phyloP scores from a whole-genome alignment of 2,797 vertebrate genomes.

The Onychomys arenicola region DNA sequence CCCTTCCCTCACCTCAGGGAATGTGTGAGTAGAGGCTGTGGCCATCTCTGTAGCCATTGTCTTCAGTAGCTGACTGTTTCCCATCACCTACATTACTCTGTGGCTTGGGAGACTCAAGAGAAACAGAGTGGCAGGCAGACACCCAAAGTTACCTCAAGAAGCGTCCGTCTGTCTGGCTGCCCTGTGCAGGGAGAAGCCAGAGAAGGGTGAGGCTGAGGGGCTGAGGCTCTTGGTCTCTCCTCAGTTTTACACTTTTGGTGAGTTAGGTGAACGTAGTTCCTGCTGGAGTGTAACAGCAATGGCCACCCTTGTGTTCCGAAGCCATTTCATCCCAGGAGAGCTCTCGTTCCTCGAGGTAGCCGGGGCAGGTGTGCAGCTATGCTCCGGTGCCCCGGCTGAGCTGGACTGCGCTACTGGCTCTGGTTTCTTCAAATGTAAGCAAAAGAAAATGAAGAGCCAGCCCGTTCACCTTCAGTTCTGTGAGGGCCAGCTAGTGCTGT shows the following conservation, averaged over 20 bases:
- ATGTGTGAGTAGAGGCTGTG: background rate
- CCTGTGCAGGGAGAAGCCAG: background rate
- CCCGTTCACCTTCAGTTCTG: background rate
- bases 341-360: accelerated
- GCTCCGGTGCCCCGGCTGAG: background rate
- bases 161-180: background rate
- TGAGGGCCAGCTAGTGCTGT: background rate
- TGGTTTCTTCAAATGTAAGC: background rate
- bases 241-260: background rate
- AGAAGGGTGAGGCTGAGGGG: background rate
- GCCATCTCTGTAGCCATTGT: too few species aligned
- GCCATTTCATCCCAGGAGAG: background rate
- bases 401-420: background rate
- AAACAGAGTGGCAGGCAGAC: background rate
- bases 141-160: background rate
- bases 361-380: background rate
- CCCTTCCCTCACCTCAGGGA: background rate
- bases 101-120: background rate
- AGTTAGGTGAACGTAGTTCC: background rate
- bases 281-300: too few species aligned
- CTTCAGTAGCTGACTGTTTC: background rate
- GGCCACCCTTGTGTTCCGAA: too few species aligned
- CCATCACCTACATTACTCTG: background rate
- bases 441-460: background rate
- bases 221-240: too few species aligned